These are phyloP conservation scores for Morpho achilles DNA, from an alignment of 2,888 invertebrate species.

Conservation along the genomic window DNA sequence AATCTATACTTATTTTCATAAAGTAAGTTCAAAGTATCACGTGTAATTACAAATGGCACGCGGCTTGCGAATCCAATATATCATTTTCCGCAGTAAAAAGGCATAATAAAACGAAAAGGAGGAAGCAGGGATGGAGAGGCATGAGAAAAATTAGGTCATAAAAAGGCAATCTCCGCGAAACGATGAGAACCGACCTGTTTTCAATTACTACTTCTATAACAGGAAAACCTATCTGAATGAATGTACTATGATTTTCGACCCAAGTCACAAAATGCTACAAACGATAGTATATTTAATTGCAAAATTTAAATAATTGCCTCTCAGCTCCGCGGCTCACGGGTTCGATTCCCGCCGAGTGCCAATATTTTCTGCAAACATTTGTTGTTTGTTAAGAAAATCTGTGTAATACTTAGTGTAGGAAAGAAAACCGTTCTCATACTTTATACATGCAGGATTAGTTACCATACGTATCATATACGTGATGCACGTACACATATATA, in stretches of 20 bases:
- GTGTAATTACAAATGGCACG: constrained; percentile 7
- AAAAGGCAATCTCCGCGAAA: constrained; percentile 60
- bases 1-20: constrained; percentile 2
- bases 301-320: too few species aligned
- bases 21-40: constrained; percentile 2
- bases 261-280: too few species aligned
- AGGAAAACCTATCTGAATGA: constrained; percentile 6
- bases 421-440: too few species aligned
- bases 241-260: not conserved
- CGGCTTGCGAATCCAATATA: constrained; percentile 7
- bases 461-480: too few species aligned
- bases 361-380: too few species aligned
- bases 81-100: constrained; percentile 15
- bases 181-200: constrained; percentile 45
- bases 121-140: constrained; percentile 31
- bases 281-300: too few species aligned
- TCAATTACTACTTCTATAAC: constrained; percentile 44
- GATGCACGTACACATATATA: too few species aligned
- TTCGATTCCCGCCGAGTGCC: too few species aligned
- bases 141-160: constrained; percentile 67
- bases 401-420: too few species aligned
- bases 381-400: too few species aligned
- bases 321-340: too few species aligned
- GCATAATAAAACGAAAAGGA: constrained; percentile 20
- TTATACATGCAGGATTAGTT: too few species aligned